Percentiles rank a stretch among this genome's conserved stretches.
Conservation (phyloP, 2,113 vertebrate genomes). For the Picathartes gymnocephalus region DNA sequence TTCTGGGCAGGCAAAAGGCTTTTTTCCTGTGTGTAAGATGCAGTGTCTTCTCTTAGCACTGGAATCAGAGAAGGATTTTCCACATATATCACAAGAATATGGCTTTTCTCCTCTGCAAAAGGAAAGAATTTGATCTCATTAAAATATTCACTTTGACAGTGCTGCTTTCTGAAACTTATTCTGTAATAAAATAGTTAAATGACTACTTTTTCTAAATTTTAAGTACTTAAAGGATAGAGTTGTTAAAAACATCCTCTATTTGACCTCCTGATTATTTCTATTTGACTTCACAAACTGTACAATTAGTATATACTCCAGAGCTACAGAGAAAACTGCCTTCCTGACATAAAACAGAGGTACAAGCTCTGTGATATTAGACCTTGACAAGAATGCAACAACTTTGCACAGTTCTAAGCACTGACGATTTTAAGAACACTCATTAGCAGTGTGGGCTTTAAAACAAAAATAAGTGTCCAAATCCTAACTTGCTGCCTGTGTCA, state of each 20-base stretch:
- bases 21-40: constrained; percentile 90
- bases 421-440: not conserved
- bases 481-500: not conserved
- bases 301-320: not conserved
- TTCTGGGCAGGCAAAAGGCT: constrained; percentile 87
- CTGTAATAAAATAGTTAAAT: not conserved
- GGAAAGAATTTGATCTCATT: not conserved
- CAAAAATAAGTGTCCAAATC: not conserved
- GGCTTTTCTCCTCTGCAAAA: constrained; percentile 92
- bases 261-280: not conserved
- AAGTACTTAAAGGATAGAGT: not conserved
- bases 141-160: not conserved
- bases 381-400: not conserved
- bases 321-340: not conserved
- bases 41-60: constrained; percentile 92
- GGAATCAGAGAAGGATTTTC: constrained; percentile 91
- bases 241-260: not conserved
- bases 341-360: not conserved
- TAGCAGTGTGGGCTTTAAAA: not conserved
- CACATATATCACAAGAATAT: constrained; percentile 84
- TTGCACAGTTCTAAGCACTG: not conserved
- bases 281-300: not conserved
- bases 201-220: not conserved
- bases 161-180: not conserved
- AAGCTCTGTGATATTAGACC: not conserved